Conservation (phyloP, 2,888 invertebrate genomes). For the Mythimna ferrago region DNA sequence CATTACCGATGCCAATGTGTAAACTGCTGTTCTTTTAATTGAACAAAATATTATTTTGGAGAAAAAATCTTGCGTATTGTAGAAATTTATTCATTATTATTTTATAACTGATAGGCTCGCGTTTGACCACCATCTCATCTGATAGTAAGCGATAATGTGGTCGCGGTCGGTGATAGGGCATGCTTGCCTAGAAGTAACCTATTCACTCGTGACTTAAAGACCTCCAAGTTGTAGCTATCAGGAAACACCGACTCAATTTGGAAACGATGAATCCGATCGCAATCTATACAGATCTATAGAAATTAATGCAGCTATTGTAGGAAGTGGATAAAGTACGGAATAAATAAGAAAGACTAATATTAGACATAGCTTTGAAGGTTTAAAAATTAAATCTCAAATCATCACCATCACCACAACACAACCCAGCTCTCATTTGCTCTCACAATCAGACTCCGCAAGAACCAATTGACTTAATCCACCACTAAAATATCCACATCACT, state of each 20-base stretch:
- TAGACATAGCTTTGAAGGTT: background rate
- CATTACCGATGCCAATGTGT: constrained; percentile 8
- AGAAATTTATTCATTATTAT: background rate
- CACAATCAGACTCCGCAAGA: background rate
- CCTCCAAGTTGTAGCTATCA: too few species aligned
- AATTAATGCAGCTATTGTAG: background rate
- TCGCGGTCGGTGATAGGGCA: too few species aligned
- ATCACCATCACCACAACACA: background rate
- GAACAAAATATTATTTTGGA: background rate
- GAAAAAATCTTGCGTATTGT: background rate
- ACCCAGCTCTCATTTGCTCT: background rate
- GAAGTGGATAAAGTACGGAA: background rate
- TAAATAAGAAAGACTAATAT: background rate
- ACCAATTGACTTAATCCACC: background rate
- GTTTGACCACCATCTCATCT: too few species aligned
- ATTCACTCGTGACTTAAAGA: too few species aligned
- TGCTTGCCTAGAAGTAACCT: too few species aligned
- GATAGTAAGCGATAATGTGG: too few species aligned
- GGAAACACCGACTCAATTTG: background rate
- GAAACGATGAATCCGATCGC: background rate
- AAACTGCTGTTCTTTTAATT: background rate
- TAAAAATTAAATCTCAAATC: background rate
- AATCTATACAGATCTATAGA: background rate
- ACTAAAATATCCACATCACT: constrained; percentile 6
- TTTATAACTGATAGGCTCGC: too few species aligned